Percentiles rank a stretch among this genome's conserved stretches.
Conservation (phyloP, 1,140 invertebrate species). For the Solenopsis invicta region DNA sequence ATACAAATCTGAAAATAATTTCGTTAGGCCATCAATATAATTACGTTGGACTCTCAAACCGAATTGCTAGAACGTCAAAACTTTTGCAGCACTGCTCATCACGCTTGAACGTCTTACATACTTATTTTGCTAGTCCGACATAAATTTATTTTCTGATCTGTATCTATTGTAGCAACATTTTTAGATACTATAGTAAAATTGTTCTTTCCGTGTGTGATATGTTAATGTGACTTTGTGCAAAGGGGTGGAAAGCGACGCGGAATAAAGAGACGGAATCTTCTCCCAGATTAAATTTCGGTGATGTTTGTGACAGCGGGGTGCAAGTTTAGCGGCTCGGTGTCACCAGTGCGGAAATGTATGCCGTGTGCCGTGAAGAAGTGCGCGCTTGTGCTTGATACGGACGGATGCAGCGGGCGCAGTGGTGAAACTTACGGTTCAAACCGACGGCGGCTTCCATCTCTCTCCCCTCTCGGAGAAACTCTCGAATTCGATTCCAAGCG, state of each 20-base stretch:
- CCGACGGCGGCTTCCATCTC: conserved; percentile 35
- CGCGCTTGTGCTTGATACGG: conserved; percentile 9
- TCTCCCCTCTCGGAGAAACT: background rate
- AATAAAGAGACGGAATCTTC: conserved; percentile 11
- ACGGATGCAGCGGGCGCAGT: conserved; percentile 23
- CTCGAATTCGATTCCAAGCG: conserved; percentile 2
- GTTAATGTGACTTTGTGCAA: background rate
- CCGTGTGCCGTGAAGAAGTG: background rate
- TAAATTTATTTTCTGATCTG: too few species aligned
- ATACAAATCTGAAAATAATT: too few species aligned
- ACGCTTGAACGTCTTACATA: too few species aligned
- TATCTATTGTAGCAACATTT: too few species aligned
- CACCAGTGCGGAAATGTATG: background rate
- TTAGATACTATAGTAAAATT: too few species aligned
- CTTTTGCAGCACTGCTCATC: too few species aligned
- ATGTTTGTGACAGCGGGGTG: background rate
- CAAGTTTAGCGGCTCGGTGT: conserved; percentile 4
- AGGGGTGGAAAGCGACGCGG: background rate
- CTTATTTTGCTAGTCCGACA: too few species aligned
- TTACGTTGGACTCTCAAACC: too few species aligned
- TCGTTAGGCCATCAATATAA: too few species aligned
- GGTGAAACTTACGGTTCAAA: conserved; percentile 55
- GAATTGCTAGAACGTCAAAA: too few species aligned
- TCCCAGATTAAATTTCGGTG: conserved; percentile 9
- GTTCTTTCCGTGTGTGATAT: too few species aligned